phyloP scores from a whole-genome alignment of 2,888 invertebrate species.

The Rotaria sp. region DNA sequence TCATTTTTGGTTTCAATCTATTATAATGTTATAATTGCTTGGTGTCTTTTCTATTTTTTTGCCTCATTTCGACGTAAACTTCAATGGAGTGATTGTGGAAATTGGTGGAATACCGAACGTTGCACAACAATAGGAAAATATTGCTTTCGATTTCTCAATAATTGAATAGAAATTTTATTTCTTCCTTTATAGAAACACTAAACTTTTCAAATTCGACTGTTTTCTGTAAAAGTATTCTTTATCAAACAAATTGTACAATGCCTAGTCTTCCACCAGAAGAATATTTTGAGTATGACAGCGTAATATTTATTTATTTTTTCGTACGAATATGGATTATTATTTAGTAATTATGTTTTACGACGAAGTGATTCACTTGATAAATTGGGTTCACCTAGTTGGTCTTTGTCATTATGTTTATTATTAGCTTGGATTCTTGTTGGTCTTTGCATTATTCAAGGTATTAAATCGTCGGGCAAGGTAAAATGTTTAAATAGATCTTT shows the following conservation, averaged over 20 bases:
- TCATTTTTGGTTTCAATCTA: background rate
- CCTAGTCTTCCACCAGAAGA: background rate
- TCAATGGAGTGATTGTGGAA: conserved; percentile 11
- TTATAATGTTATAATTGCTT: background rate
- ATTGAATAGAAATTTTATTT: too few species aligned
- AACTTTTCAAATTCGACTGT: too few species aligned
- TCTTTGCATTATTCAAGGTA: conserved; percentile 37
- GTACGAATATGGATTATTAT: too few species aligned
- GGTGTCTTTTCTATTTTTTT: conserved; percentile 3
- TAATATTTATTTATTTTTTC: background rate
- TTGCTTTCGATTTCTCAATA: too few species aligned
- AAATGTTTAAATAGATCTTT: too few species aligned
- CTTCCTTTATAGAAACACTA: too few species aligned
- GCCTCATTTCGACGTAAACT: conserved; percentile 6
- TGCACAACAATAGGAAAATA: background rate
- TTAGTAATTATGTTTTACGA: background rate
- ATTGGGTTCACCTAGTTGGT: conserved; percentile 33
- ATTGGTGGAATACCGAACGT: conserved; percentile 20
- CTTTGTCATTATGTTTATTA: conserved; percentile 36
- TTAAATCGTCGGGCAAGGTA: conserved; percentile 41
- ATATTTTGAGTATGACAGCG: conserved; percentile 7
- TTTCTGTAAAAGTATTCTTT: too few species aligned
- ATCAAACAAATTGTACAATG: background rate
- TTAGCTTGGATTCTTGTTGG: conserved; percentile 38
- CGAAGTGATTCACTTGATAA: background rate